Evolutionary conservation across 1,140 invertebrate species (phyloP).

Genomic region (Trichonephila clavipes): DNA sequence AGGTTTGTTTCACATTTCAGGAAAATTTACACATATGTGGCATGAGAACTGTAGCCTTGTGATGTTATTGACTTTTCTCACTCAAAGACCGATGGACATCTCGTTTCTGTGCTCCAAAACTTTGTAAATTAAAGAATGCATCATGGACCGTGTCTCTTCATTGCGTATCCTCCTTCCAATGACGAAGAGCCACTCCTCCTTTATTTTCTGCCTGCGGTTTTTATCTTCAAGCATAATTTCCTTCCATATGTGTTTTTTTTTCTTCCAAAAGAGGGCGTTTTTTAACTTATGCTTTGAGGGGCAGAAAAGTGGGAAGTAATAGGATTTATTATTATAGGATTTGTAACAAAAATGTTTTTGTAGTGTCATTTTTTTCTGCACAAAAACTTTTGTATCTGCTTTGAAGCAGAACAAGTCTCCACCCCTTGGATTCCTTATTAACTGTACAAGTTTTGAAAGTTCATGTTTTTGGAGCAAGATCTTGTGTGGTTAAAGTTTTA

Average conservation of each 20-base stretch:
- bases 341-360: neutral
- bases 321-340: neutral
- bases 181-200: neutral
- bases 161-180: neutral
- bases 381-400: neutral
- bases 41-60: constrained; percentile 83
- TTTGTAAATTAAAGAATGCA: constrained; percentile 38
- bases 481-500: constrained; percentile 45
- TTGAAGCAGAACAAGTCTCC: neutral
- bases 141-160: neutral
- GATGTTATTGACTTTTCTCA: constrained; percentile 54
- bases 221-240: constrained; percentile 4
- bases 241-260: neutral
- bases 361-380: constrained; percentile 35
- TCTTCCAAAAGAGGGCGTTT: neutral
- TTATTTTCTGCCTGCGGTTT: neutral
- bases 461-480: neutral
- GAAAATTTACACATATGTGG: constrained; percentile 95
- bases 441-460: neutral
- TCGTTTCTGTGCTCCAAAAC: neutral
- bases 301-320: neutral
- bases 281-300: neutral
- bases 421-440: neutral
- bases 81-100: neutral
- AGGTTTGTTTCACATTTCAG: constrained; percentile 82